Conservation (phyloP, 2,797 vertebrate species). For the Bradypodion ventrale region DNA sequence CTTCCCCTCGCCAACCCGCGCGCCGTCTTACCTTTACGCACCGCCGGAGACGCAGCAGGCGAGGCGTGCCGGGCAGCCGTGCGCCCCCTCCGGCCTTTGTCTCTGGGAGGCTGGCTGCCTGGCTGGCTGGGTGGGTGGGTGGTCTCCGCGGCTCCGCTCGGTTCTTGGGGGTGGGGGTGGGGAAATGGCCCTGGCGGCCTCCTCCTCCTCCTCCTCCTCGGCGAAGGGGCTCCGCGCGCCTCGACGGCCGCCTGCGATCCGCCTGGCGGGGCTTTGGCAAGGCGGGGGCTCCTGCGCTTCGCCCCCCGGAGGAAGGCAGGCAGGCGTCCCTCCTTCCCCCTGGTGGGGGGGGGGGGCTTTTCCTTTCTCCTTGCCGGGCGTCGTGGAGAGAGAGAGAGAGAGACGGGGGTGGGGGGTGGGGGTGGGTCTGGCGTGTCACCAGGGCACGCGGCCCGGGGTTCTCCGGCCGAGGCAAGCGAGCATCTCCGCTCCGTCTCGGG, state of each 20-base stretch:
- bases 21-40: conserved; percentile 27
- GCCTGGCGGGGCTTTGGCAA: neutral
- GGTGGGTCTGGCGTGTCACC: no score
- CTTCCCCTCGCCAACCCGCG: conserved; percentile 24
- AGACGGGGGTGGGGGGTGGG: no score
- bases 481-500: neutral
- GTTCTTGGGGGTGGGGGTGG: no score
- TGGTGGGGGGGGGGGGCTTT: no score
- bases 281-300: neutral
- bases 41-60: conserved; percentile 24
- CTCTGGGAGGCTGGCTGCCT: no score
- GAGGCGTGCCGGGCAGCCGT: neutral
- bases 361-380: neutral
- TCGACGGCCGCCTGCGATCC: neutral
- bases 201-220: no score
- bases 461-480: neutral
- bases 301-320: neutral
- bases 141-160: neutral
- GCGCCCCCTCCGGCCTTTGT: neutral
- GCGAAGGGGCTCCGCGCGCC: no score
- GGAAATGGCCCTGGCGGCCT: no score
- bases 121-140: no score
- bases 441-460: neutral
- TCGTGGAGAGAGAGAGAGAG: neutral
- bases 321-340: neutral